Percentiles rank a stretch among this genome's conserved stretches.
Conservation (phyloP, 2,888 invertebrate genomes). For the Orchesellides sinensis region DNA sequence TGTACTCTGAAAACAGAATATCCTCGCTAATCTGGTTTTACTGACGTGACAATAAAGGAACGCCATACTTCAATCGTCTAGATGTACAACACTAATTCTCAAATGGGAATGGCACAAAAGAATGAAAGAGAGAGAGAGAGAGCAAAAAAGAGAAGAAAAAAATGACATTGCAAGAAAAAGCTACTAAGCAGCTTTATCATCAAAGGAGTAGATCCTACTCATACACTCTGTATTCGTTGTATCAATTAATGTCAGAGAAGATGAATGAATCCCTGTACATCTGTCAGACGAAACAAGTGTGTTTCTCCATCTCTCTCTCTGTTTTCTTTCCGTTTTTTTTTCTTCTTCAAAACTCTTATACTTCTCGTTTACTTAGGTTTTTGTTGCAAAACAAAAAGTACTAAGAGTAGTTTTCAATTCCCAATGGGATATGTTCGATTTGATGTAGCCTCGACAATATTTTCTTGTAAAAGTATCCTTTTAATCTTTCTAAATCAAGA, state of each 20-base stretch:
- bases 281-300: conserved; percentile 55
- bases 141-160: not conserved
- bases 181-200: conserved; percentile 35
- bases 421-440: conserved; percentile 53
- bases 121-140: not conserved
- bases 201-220: not conserved
- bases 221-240: conserved; percentile 45
- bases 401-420: conserved; percentile 49
- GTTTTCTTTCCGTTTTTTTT: conserved; percentile 30
- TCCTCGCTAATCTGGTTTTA: conserved; percentile 25
- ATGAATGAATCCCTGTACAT: conserved; percentile 62
- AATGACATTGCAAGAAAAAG: not conserved
- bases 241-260: conserved; percentile 63
- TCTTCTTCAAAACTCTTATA: not conserved
- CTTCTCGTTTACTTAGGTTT: conserved; percentile 42
- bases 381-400: conserved; percentile 31
- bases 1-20: not conserved
- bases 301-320: conserved; percentile 10
- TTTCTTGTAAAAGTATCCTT: too few species aligned
- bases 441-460: conserved; percentile 30
- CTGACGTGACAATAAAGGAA: conserved; percentile 37
- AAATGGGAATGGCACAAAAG: conserved; percentile 20
- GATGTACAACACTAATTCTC: conserved; percentile 25
- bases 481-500: not conserved
- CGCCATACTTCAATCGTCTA: conserved; percentile 15